Conservation (phyloP, 2,797 vertebrate genomes). For the Mergus octosetaceus region DNA sequence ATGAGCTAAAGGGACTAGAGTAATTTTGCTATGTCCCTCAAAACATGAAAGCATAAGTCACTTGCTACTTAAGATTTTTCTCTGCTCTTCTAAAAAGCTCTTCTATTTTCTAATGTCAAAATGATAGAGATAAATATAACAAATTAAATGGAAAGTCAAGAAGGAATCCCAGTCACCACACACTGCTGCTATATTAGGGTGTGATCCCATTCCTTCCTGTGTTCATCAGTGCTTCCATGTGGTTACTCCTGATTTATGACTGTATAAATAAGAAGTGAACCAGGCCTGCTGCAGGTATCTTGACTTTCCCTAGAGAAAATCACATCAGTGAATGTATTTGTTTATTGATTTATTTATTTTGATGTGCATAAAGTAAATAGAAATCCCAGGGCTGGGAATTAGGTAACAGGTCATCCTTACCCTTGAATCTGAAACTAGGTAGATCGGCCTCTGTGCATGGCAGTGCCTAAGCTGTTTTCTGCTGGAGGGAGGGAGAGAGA, state of each 20-base stretch:
- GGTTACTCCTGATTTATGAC: not conserved
- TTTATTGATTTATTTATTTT: not conserved
- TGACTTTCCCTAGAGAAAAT: not conserved
- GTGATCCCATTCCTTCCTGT: not conserved
- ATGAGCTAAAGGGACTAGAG: not conserved
- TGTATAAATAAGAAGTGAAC: not conserved
- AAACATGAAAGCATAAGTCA: not conserved
- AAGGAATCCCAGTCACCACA: not conserved
- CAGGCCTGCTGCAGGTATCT: not conserved
- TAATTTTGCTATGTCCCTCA: not conserved
- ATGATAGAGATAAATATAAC: not conserved
- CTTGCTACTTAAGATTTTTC: not conserved
- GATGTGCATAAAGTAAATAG: not conserved
- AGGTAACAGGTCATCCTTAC: not conserved
- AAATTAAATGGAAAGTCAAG: not conserved
- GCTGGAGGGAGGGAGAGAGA: not conserved
- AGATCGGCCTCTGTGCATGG: not conserved
- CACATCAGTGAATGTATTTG: not conserved
- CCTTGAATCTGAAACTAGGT: not conserved
- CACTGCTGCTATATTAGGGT: not conserved
- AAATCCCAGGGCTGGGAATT: not conserved
- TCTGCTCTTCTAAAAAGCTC: not conserved
- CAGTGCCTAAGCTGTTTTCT: not conserved
- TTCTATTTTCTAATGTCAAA: not conserved
- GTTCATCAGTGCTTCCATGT: not conserved